These are phyloP conservation scores for Cyrtodaria siliqua DNA, from an alignment of 2,888 invertebrate species.

Conservation along the genomic window DNA sequence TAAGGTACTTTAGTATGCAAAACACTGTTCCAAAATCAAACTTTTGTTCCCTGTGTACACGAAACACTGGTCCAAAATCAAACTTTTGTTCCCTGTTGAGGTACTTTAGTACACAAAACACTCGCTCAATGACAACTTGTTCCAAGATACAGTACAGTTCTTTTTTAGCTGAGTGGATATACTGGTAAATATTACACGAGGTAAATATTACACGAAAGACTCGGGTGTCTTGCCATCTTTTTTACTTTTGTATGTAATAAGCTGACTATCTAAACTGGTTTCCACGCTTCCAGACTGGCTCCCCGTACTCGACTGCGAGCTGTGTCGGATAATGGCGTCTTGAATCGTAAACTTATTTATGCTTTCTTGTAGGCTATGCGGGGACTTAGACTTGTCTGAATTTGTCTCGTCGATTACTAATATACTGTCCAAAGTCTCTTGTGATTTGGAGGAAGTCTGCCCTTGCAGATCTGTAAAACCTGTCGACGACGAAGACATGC, in stretches of 20 bases:
- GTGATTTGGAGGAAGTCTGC: neutral
- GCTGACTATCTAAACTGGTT: neutral
- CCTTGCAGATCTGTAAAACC: constrained; percentile 25
- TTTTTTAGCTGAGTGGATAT: no score
- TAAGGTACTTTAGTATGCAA: no score
- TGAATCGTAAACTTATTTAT: constrained; percentile 39
- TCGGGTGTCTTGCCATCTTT: neutral
- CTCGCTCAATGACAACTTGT: no score
- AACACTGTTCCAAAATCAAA: no score
- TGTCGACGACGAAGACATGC: constrained; percentile 21
- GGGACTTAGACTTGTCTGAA: neutral
- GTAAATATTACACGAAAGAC: constrained; percentile 4
- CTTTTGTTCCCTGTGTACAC: no score
- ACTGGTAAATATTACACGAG: no score
- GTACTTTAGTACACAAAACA: no score
- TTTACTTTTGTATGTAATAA: constrained; percentile 6
- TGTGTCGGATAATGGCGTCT: neutral
- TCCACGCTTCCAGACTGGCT: no score
- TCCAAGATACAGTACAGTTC: no score
- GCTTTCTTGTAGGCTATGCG: constrained; percentile 24
- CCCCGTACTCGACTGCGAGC: neutral
- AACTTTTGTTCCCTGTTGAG: no score
- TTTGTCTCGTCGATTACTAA: constrained; percentile 29
- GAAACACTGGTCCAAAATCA: no score
- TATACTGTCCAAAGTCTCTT: constrained; percentile 16